Evolutionary conservation across 1,140 invertebrate species (phyloP), one percentile per base, ranked within the genome.

Genomic region (Aphelinus certus): DNA sequence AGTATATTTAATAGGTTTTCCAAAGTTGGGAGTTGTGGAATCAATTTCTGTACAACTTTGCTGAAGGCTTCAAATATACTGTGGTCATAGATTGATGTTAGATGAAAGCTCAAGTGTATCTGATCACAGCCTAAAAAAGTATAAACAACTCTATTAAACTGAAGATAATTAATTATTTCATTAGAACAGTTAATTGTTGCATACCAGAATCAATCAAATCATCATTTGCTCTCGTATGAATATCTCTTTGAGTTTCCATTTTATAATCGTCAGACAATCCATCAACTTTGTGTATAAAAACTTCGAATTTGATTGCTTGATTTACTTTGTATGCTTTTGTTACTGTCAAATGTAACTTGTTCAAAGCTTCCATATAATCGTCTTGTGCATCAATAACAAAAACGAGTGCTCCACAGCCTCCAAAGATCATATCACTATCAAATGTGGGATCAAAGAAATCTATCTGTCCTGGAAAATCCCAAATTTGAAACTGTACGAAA

Each of bases 41-140:
- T 99, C 73, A 99, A 88, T 87, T 99, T 99, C 85, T 99, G 98
- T 64, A 99, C 97, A 79, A 99, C 98, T 94, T 99, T 99, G 80
- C 97, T 99, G 87, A 99, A 99, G 10, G 98, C 98, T 90, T 99
- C 98, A 90, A 99, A 99, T 88, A 99, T 99, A 73, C 98, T 99
- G 86, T 99, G 98, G 89, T 99, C 98, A 87, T 99, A 99, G 78
- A 99, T 99, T 73, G 97, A 99, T 9, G 98, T 99, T 57, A 99
- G 89, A 88, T 99, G 97, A 89, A 99, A 99, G 83, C 97, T 96
- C 26, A 97, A 86, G 86, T 96, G 94, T 73, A 97, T 95, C 87
- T 95, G 93, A 81, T 96, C 94, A 79, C 90, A 92, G 58, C 92
- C 92, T 91, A 78, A 61, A 88, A 86, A 76, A 76, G 78, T 78